These are phyloP conservation scores for Catagonus wagneri DNA, from an alignment of 2,113 vertebrate genomes.

Conservation along the genomic window DNA sequence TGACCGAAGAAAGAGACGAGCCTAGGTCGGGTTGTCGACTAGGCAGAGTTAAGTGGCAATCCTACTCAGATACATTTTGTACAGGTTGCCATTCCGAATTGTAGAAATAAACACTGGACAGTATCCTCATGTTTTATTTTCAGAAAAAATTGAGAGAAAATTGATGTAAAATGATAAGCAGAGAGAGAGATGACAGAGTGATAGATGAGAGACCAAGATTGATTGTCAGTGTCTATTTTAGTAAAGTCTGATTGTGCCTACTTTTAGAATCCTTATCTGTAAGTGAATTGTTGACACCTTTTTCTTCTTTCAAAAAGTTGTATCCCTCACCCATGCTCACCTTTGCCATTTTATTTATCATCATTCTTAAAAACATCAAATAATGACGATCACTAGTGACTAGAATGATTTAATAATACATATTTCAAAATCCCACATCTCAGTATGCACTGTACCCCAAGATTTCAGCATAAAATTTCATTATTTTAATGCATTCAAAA, in stretches of 20 bases:
- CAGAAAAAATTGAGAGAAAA: neutral
- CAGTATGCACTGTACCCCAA: fast-evolving
- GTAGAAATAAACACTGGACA: neutral
- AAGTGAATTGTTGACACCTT: neutral
- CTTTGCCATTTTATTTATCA: neutral
- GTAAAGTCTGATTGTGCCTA: neutral
- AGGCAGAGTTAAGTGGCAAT: neutral
- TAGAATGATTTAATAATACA: neutral
- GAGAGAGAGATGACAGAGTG: neutral
- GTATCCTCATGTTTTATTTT: neutral
- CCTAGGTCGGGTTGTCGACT: no score
- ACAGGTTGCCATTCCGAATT: neutral
- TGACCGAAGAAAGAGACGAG: neutral
- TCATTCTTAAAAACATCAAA: neutral
- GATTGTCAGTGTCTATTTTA: neutral
- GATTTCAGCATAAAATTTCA: neutral
- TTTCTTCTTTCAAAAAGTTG: neutral
- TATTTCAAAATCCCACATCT: neutral
- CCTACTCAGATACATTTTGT: neutral
- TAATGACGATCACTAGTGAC: neutral
- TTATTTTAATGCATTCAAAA: neutral
- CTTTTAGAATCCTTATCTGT: neutral
- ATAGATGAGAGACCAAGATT: neutral
- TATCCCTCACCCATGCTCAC: neutral
- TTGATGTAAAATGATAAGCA: neutral